Percentiles rank a stretch among this genome's conserved stretches.
Conservation (phyloP, 1,140 invertebrate genomes). For the Chymomyza costata region DNA sequence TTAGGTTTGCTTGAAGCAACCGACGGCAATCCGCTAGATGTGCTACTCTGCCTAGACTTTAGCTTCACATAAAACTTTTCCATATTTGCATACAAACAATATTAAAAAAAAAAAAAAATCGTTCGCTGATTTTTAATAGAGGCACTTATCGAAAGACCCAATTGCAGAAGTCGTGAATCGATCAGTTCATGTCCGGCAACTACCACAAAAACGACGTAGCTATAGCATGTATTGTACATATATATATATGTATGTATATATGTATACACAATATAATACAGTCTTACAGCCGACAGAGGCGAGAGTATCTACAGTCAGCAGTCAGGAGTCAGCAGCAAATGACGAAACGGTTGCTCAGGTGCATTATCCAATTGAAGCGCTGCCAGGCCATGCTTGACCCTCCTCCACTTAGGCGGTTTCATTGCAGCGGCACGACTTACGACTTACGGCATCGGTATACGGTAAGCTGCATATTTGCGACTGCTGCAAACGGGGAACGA, state of each 20-base stretch:
- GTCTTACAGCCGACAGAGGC: conserved; percentile 1
- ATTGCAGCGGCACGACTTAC: conserved; percentile 68
- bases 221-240: neutral
- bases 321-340: conserved; percentile 39
- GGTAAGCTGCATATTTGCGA: conserved; percentile 33
- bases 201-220: neutral
- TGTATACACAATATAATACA: neutral
- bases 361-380: conserved; percentile 67
- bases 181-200: neutral
- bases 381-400: conserved; percentile 42
- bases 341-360: conserved; percentile 65
- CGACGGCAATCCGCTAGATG: no score
- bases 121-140: conserved; percentile 18
- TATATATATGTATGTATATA: neutral
- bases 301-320: no score
- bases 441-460: conserved; percentile 54
- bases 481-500: conserved; percentile 16
- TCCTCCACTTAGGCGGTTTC: conserved; percentile 64
- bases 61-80: no score
- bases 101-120: no score
- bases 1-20: no score
- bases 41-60: no score
- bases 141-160: conserved; percentile 29
- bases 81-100: no score
- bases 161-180: conserved; percentile 27